Evolutionary conservation across 2,113 vertebrate genomes (phyloP).

Genomic region (Meriones unguiculatus): DNA sequence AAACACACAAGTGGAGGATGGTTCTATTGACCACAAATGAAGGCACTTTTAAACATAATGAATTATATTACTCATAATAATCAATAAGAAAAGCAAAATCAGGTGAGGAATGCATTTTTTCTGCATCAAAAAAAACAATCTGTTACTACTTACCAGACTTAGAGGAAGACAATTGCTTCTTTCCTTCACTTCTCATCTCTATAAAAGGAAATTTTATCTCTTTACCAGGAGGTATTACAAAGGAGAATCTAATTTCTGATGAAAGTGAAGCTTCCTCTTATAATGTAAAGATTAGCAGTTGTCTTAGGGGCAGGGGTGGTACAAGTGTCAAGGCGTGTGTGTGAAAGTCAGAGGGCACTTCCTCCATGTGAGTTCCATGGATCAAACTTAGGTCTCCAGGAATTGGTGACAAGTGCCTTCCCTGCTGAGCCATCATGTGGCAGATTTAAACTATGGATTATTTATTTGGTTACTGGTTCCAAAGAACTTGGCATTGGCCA

Average conservation of each 20-base stretch:
- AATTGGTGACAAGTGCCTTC: neutral
- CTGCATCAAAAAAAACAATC: neutral
- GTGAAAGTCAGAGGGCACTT: neutral
- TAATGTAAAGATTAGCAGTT: neutral
- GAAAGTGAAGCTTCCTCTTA: neutral
- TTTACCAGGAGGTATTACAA: neutral
- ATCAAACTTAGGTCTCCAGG: neutral
- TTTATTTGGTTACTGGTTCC: neutral
- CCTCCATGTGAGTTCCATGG: neutral
- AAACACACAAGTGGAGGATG: no score
- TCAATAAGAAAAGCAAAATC: neutral
- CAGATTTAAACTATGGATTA: neutral
- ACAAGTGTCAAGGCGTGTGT: neutral
- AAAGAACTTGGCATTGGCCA: neutral
- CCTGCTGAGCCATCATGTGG: no score
- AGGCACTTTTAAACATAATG: neutral
- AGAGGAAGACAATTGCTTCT: neutral
- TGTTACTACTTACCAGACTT: neutral
- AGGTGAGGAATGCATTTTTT: neutral
- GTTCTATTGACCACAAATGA: neutral
- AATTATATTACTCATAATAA: neutral
- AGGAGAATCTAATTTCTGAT: constrained; percentile 1
- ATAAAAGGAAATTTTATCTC: neutral
- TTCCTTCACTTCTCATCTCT: neutral
- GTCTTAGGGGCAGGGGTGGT: neutral